Evolutionary conservation across 2,888 invertebrate species (phyloP).

Genomic region (Disparrhopalites patrizii): DNA sequence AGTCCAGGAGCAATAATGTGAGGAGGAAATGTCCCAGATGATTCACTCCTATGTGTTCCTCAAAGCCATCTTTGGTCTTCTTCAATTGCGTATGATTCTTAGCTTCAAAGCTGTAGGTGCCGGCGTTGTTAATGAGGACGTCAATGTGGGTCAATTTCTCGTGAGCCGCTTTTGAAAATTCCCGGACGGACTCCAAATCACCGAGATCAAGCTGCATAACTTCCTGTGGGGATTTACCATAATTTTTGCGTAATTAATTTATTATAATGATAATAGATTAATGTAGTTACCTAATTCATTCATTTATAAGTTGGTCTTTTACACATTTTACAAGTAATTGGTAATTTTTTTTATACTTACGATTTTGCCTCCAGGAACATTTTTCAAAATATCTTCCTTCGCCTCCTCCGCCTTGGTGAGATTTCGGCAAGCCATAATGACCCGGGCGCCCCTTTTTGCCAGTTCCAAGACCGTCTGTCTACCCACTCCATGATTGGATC

Average conservation of each 20-base stretch:
- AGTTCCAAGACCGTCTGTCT: neutral
- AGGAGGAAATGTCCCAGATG: constrained; percentile 28
- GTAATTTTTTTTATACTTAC: no score
- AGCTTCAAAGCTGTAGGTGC: constrained; percentile 55
- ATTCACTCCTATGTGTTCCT: constrained; percentile 66
- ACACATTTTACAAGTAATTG: no score
- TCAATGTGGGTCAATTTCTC: constrained; percentile 56
- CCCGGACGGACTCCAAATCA: constrained; percentile 65
- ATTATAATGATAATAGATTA: neutral
- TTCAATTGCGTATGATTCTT: no score
- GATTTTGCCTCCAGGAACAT: neutral
- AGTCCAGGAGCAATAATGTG: constrained; percentile 23
- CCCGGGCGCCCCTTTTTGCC: neutral
- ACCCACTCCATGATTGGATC: neutral
- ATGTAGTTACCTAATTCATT: no score
- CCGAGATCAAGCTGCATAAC: constrained; percentile 64
- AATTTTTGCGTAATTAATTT: neutral
- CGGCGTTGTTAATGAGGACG: constrained; percentile 76
- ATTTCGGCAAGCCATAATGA: constrained; percentile 9
- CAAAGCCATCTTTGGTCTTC: constrained; percentile 70
- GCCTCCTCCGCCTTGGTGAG: neutral
- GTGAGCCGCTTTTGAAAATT: constrained; percentile 66
- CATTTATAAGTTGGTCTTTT: no score
- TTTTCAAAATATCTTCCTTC: neutral
- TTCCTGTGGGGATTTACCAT: constrained; percentile 3